phyloP scores from a whole-genome alignment of 2,113 vertebrate genomes.

The Hemibagrus wyckioides region DNA sequence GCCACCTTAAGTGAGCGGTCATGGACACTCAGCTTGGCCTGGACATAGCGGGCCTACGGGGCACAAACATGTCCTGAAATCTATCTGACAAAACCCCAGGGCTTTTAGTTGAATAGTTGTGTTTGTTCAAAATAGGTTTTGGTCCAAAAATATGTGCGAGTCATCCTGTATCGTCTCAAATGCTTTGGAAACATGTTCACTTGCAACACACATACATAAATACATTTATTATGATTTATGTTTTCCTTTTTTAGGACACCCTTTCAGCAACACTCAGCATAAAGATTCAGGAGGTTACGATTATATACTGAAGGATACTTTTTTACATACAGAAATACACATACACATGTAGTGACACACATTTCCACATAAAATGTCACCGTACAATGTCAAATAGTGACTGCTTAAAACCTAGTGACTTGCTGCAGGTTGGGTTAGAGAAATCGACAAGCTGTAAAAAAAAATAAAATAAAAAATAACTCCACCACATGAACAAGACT shows the following conservation, averaged over 20 bases:
- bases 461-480: too few relatives aligned
- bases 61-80: neutral
- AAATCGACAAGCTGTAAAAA: neutral
- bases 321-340: neutral
- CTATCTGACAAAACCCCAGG: neutral
- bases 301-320: neutral
- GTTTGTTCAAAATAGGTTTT: neutral
- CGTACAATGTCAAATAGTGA: neutral
- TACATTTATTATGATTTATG: neutral
- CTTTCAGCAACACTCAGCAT: too few relatives aligned
- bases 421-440: neutral
- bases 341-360: neutral
- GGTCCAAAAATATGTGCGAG: neutral
- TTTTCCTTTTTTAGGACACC: neutral
- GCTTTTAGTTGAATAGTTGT: neutral
- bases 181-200: too few relatives aligned
- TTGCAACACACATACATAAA: too few relatives aligned
- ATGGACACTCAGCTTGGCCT: slow-evolving; percentile 94
- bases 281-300: neutral
- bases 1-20: slow-evolving; percentile 97
- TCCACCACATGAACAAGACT: neutral
- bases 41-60: slow-evolving; percentile 86
- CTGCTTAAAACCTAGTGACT: neutral
- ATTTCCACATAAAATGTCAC: neutral
- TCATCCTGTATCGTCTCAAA: neutral